Evolutionary conservation across 2,113 vertebrate genomes (phyloP).

Genomic region (Picathartes gymnocephalus): DNA sequence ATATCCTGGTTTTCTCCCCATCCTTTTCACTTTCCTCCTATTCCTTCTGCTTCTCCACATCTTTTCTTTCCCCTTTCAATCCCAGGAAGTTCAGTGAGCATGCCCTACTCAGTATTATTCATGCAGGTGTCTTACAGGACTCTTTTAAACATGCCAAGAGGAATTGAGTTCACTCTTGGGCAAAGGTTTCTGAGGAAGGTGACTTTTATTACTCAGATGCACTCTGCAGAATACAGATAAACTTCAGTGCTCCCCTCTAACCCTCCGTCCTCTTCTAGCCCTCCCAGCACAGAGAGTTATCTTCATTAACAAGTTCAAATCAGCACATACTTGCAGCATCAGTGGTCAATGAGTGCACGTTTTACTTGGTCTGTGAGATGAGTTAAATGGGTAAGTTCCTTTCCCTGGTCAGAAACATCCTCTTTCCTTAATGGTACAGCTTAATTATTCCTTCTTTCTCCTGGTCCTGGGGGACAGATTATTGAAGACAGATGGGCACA

Average conservation of each 20-base stretch:
- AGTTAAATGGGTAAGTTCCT: neutral
- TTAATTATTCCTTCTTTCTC: conserved; percentile 44
- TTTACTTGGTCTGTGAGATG: neutral
- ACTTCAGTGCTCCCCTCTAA: neutral
- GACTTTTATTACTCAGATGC: conserved; percentile 43
- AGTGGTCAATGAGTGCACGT: neutral
- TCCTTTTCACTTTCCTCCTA: neutral
- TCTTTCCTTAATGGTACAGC: conserved; percentile 25
- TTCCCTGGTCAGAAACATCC: neutral
- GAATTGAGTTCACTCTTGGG: conserved; percentile 50
- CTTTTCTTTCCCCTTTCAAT: neutral
- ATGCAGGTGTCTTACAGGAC: conserved; percentile 25
- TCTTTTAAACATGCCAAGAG: conserved; percentile 30
- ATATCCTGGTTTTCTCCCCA: neutral
- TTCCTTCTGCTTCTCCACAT: neutral
- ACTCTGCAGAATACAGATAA: conserved; percentile 57
- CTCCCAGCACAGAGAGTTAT: neutral
- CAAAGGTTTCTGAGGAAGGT: conserved; percentile 60
- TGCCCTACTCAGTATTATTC: conserved; percentile 16
- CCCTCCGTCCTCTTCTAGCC: neutral
- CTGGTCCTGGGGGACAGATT: conserved; percentile 32
- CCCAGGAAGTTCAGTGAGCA: neutral
- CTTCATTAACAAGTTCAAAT: conserved; percentile 26
- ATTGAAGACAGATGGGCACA: conserved; percentile 39
- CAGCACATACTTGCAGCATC: neutral